phyloP scores from a whole-genome alignment of 1,140 invertebrate genomes.

The Aphelenchoides avenae region DNA sequence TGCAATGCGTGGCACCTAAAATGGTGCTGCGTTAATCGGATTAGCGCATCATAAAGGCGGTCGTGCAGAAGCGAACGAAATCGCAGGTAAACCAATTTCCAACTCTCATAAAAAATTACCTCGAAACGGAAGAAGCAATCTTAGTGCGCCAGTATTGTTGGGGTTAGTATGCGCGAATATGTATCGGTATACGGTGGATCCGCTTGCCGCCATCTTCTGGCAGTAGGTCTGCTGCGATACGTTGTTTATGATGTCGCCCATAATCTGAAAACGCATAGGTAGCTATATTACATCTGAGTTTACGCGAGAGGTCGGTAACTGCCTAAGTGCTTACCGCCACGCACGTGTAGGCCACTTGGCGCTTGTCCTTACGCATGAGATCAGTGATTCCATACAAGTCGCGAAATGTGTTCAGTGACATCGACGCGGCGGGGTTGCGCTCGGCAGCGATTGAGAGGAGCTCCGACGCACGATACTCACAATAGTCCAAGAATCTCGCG shows the following conservation, averaged over 20 bases:
- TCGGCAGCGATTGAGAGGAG: slow-evolving; percentile 11
- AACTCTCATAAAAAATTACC: slow-evolving; percentile 15
- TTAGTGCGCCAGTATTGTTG: slow-evolving; percentile 19
- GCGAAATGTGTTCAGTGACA: slow-evolving; percentile 27
- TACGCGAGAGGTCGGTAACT: too few relatives aligned
- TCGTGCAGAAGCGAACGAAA: too few relatives aligned
- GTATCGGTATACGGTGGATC: slow-evolving; percentile 31
- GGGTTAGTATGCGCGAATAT: slow-evolving; percentile 38
- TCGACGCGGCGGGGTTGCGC: neutral
- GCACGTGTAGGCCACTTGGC: slow-evolving; percentile 3
- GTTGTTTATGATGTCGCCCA: slow-evolving; percentile 31
- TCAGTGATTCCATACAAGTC: slow-evolving; percentile 35
- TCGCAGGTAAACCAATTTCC: slow-evolving; percentile 10
- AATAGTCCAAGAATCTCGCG: slow-evolving; percentile 26
- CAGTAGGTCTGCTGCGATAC: slow-evolving; percentile 27
- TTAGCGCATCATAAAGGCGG: too few relatives aligned
- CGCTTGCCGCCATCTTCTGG: neutral
- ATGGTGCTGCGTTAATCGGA: neutral
- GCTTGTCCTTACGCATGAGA: slow-evolving; percentile 23
- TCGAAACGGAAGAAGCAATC: slow-evolving; percentile 27
- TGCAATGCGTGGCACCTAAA: slow-evolving; percentile 41
- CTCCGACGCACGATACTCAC: slow-evolving; percentile 10
- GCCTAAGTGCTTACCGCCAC: slow-evolving; percentile 19
- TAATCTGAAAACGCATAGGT: slow-evolving; percentile 22
- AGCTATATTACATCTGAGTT: too few relatives aligned